Percentiles rank a stretch among this genome's conserved stretches.
Evolutionary conservation across 2,888 invertebrate species (phyloP).

Genomic region (Acanthosoma haemorrhoidale): DNA sequence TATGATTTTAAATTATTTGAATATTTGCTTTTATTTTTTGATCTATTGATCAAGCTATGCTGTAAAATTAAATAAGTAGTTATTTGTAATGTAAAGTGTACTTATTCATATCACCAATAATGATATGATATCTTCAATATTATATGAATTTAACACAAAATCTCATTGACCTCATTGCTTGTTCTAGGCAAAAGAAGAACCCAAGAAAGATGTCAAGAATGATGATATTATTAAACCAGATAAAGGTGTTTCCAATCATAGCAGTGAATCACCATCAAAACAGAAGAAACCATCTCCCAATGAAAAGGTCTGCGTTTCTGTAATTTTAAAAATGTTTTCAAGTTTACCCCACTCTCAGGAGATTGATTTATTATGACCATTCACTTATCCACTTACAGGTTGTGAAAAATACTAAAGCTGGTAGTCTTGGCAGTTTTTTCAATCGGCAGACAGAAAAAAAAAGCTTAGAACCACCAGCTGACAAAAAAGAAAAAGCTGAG

Average conservation of each 20-base stretch:
- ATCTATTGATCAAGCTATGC: too few relatives aligned
- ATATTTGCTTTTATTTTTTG: too few relatives aligned
- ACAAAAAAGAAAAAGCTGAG: slow-evolving; percentile 24
- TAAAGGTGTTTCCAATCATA: background rate
- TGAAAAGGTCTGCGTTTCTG: background rate
- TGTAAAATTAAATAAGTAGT: too few relatives aligned
- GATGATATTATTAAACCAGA: background rate
- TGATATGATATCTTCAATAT: too few relatives aligned
- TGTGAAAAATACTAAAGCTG: slow-evolving; percentile 20
- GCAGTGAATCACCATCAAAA: slow-evolving; percentile 12
- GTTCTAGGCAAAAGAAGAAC: background rate
- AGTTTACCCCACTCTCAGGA: too few relatives aligned
- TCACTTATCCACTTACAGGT: background rate
- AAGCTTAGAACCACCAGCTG: background rate
- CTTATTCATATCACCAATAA: too few relatives aligned
- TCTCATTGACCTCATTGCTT: too few relatives aligned
- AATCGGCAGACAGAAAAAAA: slow-evolving; percentile 27
- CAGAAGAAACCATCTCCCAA: background rate
- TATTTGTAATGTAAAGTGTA: too few relatives aligned
- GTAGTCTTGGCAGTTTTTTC: slow-evolving; percentile 28
- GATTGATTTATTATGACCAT: background rate
- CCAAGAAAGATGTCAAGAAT: background rate
- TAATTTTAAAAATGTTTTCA: background rate
- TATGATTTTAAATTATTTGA: too few relatives aligned
- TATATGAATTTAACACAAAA: too few relatives aligned